Evolutionary conservation across 2,888 invertebrate genomes (phyloP).

Genomic region (Terebella lapidaria): DNA sequence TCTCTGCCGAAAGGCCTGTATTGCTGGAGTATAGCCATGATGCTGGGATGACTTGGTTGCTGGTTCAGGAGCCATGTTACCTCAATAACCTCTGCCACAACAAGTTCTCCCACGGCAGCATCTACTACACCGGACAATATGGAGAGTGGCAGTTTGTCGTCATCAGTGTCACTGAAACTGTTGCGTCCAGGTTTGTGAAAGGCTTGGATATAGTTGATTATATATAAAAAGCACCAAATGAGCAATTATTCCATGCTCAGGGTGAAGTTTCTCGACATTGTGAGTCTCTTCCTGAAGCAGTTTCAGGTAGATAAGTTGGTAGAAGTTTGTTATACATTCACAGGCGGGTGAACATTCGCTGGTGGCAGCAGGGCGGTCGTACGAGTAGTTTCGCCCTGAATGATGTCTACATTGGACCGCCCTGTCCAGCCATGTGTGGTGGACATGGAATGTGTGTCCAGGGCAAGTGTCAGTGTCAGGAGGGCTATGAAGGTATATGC

Average conservation of each 20-base stretch:
- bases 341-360: conserved; percentile 40
- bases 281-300: no score
- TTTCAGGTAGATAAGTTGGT: no score
- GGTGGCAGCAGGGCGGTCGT: conserved; percentile 46
- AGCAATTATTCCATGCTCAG: no score
- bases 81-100: conserved; percentile 40
- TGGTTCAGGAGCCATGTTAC: conserved; percentile 47
- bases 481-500: conserved; percentile 31
- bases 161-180: conserved; percentile 41
- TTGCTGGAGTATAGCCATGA: conserved; percentile 50
- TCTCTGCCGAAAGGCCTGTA: conserved; percentile 48
- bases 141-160: conserved; percentile 49
- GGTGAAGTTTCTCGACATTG: no score
- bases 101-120: conserved; percentile 40
- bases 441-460: conserved; percentile 48
- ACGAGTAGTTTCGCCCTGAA: conserved; percentile 48
- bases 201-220: no score
- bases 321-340: not conserved
- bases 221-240: no score
- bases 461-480: conserved; percentile 42
- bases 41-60: conserved; percentile 46
- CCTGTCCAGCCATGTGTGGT: conserved; percentile 48
- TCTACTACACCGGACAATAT: conserved; percentile 49
- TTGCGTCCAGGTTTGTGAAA: no score
- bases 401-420: conserved; percentile 51